Base-by-base conservation (phyloP, 2,888 invertebrate genomes). In the Lithophane socia region DNA sequence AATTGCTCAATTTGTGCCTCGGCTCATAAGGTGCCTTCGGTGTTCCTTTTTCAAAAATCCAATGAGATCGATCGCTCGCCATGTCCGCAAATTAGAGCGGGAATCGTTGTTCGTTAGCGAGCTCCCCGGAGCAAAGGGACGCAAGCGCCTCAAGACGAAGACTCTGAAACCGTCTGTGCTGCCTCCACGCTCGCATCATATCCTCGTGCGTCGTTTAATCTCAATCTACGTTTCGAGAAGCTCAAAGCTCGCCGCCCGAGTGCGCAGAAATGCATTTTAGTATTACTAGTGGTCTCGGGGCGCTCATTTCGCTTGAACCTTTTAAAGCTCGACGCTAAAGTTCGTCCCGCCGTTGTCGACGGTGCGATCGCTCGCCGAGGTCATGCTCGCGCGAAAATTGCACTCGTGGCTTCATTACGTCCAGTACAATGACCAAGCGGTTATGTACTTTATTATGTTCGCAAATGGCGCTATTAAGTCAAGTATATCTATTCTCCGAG, bases 21-120 rank as follows among this genome's bases (percentile, higher is more conserved):
- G 89, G 92, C 93, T 93, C 94, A 94, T 94, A 93, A 95, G 92
- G 92, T 91, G 92, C 92, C 90, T 93, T 93, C 91, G 92, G 89
- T 87, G 92, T 94, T 94, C 92, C 92, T 96, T 96, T 96, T 95
- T 94, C 92, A 94, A 96, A 96, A 96, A 95, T 94, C 95, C 94
- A 96, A 96, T 95, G 94, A 96, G 96, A 96, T 96, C 96, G 96
- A 96, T 96, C 95, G 96, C 93, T 94, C 92, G 94, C 95, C 95
- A 94, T 95, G 95, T 95, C 96, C 94, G 96, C 96, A 96, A 96
- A 96, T 96, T 96, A 96, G 96, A 95, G 93, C 94, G 94, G 93
- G 96, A 94, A 95, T 96, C 94, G 95, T 91, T 94, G 95, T 96
- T 96, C 95, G 95, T 96, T 96, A 96, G 93, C 91, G 91, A 70